Conservation (phyloP, 2,113 vertebrate species). For the Eurypyga helias region DNA sequence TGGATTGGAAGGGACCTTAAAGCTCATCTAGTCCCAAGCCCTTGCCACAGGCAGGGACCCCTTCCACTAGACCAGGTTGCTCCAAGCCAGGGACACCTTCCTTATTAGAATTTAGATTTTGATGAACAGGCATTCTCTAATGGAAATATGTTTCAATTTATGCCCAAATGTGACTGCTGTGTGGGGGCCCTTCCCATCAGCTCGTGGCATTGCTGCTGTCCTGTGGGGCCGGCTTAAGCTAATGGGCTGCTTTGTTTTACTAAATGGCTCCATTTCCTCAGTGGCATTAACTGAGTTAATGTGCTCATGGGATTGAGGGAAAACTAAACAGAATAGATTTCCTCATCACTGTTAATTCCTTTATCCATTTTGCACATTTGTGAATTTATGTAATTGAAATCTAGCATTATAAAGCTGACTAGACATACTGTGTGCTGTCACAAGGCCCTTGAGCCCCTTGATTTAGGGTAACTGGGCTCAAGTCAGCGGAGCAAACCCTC, state of each 20-base stretch:
- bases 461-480: background rate
- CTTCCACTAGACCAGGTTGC: no score
- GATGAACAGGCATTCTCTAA: background rate
- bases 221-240: background rate
- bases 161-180: background rate
- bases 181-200: background rate
- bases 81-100: no score
- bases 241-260: background rate
- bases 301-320: conserved; percentile 22
- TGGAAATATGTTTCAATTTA: background rate
- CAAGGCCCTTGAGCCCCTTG: background rate
- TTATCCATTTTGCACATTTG: conserved; percentile 36
- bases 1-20: no score
- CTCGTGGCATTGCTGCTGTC: background rate
- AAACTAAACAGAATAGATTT: conserved; percentile 25
- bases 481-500: background rate
- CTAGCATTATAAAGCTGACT: background rate
- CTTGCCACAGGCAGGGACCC: no score
- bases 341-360: conserved; percentile 13
- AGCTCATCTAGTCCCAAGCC: no score
- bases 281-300: conserved; percentile 40
- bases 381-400: conserved; percentile 34
- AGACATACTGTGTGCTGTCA: background rate
- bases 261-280: conserved; percentile 49
- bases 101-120: background rate